Conservation (phyloP, 2,797 vertebrate genomes). For the Mus spretus region DNA sequence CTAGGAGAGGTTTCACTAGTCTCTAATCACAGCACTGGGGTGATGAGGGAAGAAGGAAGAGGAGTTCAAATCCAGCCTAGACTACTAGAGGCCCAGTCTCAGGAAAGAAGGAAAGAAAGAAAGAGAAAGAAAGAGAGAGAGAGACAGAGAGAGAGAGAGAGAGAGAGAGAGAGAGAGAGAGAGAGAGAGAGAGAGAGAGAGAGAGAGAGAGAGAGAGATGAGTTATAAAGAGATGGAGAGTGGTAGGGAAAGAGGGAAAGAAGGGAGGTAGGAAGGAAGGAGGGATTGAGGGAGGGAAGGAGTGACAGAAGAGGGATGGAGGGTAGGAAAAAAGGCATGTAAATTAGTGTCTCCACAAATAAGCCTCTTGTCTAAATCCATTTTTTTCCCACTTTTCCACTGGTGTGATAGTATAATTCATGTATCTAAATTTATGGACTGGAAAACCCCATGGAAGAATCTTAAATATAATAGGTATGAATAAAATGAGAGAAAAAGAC, state of each 20-base stretch:
- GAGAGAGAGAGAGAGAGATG: accelerated
- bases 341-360: background rate
- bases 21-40: background rate
- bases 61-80: background rate
- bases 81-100: background rate
- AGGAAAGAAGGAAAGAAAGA: background rate
- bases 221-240: too few species aligned
- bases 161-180: accelerated
- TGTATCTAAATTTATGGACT: background rate
- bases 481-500: background rate
- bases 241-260: too few species aligned
- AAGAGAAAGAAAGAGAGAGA: accelerated
- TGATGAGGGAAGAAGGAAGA: background rate
- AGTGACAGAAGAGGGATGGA: too few species aligned
- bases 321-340: accelerated
- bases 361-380: background rate
- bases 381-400: background rate
- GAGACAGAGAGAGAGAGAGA: accelerated
- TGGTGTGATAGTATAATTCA: background rate
- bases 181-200: too few species aligned
- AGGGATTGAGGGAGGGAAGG: too few species aligned
- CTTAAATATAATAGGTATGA: background rate
- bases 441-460: background rate
- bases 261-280: too few species aligned
- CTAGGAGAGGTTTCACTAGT: too few species aligned